A percentile compares a stretch with the other conserved stretches of the same genome.
Evolutionary conservation across 2,888 invertebrate species (phyloP).

Genomic region (Cancer borealis): DNA sequence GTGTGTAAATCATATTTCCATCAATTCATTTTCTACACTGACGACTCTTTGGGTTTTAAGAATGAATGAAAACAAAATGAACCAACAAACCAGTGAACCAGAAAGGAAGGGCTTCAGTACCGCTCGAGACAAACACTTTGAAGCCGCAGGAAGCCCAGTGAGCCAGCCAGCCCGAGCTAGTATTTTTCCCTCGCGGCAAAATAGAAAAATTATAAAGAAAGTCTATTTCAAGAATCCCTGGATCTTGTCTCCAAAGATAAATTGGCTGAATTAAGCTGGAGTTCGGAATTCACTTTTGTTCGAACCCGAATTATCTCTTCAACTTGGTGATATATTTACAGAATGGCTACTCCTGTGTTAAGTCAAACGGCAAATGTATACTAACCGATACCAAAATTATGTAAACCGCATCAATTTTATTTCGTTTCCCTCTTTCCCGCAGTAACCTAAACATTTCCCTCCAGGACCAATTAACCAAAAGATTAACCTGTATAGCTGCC

Average conservation of each 20-base stretch:
- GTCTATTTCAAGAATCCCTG: neutral
- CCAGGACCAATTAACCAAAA: neutral
- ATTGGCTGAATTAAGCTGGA: constrained; percentile 28
- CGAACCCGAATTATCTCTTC: constrained; percentile 28
- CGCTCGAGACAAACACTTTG: neutral
- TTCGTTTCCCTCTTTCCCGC: neutral
- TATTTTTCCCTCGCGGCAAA: neutral
- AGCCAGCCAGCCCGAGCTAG: neutral
- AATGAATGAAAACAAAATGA: neutral
- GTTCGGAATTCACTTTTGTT: constrained; percentile 37
- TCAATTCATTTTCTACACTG: neutral
- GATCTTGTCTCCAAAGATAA: constrained; percentile 18
- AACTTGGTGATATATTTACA: neutral
- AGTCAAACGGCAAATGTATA: neutral
- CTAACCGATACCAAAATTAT: neutral
- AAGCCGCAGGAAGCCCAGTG: neutral
- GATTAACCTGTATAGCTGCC: neutral
- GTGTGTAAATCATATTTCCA: neutral
- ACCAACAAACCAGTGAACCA: neutral
- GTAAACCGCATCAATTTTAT: neutral
- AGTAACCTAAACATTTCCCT: too few relatives aligned
- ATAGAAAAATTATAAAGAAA: constrained; percentile 12
- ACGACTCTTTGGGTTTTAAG: neutral
- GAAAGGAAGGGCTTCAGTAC: neutral
- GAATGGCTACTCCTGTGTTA: neutral